Conservation (phyloP, 2,113 vertebrate species). For the Aphelocoma coerulescens region DNA sequence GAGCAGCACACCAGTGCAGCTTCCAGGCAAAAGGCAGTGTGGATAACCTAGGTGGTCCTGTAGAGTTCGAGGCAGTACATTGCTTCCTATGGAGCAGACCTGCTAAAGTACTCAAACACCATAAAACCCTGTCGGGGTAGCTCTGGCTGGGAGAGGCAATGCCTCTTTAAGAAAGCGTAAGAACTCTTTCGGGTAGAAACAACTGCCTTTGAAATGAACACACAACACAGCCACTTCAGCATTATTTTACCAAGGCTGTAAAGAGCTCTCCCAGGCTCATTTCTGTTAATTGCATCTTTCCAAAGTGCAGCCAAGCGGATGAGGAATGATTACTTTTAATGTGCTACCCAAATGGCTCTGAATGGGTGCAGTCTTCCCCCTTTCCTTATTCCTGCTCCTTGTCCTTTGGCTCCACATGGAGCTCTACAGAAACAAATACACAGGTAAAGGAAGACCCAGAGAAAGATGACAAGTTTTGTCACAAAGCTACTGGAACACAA, state of each 20-base stretch:
- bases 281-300: not conserved
- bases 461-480: not conserved
- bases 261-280: not conserved
- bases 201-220: not conserved
- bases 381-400: not conserved
- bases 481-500: not conserved
- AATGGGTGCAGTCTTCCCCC: not conserved
- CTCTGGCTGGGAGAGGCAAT: not conserved
- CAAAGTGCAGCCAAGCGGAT: not conserved
- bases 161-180: not conserved
- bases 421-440: not conserved
- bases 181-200: not conserved
- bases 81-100: not conserved
- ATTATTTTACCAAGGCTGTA: not conserved
- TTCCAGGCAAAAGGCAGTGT: not conserved
- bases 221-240: not conserved
- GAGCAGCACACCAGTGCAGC: not conserved
- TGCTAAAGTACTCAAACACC: not conserved
- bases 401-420: not conserved
- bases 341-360: not conserved
- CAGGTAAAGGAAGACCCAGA: not conserved
- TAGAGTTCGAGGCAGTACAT: not conserved
- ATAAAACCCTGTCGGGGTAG: not conserved
- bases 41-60: not conserved
- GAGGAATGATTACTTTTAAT: not conserved